Evolutionary conservation across 2,888 invertebrate genomes (phyloP), one percentile per base, ranked within the genome.

Genomic region (Drosophila mimetica): DNA sequence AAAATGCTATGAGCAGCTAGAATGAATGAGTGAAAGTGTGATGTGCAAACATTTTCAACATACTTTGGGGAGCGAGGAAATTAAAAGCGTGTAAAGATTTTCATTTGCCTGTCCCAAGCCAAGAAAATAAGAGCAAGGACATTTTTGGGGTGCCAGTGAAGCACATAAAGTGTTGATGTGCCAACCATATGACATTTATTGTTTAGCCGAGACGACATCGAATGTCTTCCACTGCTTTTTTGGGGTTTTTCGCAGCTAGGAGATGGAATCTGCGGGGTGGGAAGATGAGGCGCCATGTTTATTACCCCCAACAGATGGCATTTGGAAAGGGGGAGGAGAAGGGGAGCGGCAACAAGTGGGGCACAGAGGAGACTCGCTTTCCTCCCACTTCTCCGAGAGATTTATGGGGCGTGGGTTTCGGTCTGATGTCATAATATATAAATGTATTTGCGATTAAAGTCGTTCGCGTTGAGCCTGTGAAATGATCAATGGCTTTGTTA

Each of bases 91-190:
- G 87, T 71, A 85, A 64, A 87, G 87, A 82, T 81, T 81, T 77
- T 78, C 79, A 83, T 80, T 64, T 71, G 50, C 28, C 32, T 53
- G 39, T 34, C 41, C 30, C 57, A 8, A n/a, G 25, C 6, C 48
- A 16, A 14, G 13, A 22, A 30, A 14, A 11, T 39, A 9, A 39
- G n/a, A 20, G 30, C 39, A 41, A 4, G 59, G 79, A 64, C 75
- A 58, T 52, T 64, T 71, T 39, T 28, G 39, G 61, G n/a, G 25
- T n/a, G 66, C 51, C 75, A 55, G 61, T 67, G 66, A 79, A 74
- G 71, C 86, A 88, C 76, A 88, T 84, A 88, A 84, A 84, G 81
- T 84, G 84, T 88, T 84, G 81, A 84, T 86, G 87, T 84, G 87
- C 71, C 84, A 88, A 74, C 85, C 88, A 85, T 80, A 84, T 86